phyloP scores from a whole-genome alignment of 1,140 invertebrate genomes.

The Drosophila nigromelanica region DNA sequence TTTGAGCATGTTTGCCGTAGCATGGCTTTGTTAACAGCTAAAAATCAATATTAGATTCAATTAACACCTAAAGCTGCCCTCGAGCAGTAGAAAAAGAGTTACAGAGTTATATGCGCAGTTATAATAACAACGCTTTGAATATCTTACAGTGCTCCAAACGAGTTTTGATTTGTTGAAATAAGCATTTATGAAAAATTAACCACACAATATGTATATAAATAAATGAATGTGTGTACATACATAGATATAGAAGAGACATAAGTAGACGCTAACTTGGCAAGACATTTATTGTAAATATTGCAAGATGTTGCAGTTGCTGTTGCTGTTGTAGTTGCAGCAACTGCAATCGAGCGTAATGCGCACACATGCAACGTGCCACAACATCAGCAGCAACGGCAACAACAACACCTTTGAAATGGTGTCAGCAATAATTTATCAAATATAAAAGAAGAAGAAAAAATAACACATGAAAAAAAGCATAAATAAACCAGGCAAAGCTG shows the following conservation, averaged over 20 bases:
- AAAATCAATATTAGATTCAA: background rate
- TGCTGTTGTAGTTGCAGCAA: slow-evolving; percentile 46
- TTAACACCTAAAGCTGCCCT: slow-evolving; percentile 18
- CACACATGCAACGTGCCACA: slow-evolving; percentile 70
- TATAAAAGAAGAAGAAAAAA: slow-evolving; percentile 38
- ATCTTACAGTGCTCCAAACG: slow-evolving; percentile 45
- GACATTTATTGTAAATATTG: slow-evolving; percentile 65
- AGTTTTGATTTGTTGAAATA: slow-evolving; percentile 62
- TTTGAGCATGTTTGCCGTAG: no score
- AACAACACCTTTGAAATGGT: slow-evolving; percentile 72
- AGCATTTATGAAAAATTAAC: slow-evolving; percentile 50
- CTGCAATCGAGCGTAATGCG: slow-evolving; percentile 71
- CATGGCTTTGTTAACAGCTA: background rate
- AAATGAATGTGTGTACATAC: slow-evolving; percentile 1
- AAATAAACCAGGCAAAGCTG: slow-evolving; percentile 52
- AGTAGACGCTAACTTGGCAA: slow-evolving; percentile 32
- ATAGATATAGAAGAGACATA: slow-evolving; percentile 31
- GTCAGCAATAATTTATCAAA: slow-evolving; percentile 76
- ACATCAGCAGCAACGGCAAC: slow-evolving; percentile 28
- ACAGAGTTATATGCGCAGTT: slow-evolving; percentile 56
- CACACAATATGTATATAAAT: slow-evolving; percentile 14
- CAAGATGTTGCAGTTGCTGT: slow-evolving; percentile 53
- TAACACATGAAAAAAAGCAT: slow-evolving; percentile 32
- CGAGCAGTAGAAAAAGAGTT: slow-evolving; percentile 41
- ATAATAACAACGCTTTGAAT: slow-evolving; percentile 53